Percentiles rank a stretch among this genome's conserved stretches.
These are phyloP conservation scores for Arctocebus calabarensis DNA, from an alignment of 2,797 vertebrate species.

Conservation along the genomic window DNA sequence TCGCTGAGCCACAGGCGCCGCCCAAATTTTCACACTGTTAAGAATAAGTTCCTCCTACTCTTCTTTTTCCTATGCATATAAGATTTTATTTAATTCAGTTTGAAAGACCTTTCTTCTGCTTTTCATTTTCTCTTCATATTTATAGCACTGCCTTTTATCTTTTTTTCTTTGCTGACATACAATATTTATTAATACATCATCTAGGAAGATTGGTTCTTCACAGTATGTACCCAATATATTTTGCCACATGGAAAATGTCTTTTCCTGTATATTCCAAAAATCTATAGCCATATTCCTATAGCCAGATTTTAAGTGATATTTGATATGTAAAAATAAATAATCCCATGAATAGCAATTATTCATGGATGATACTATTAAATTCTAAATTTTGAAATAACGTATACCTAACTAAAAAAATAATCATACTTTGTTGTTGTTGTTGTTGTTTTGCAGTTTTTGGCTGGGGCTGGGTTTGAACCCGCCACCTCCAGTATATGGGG, in stretches of 20 bases:
- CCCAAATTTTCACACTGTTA: no score
- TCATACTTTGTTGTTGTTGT: no score
- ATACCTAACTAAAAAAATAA: background rate
- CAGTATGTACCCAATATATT: background rate
- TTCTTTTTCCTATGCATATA: conserved; percentile 56
- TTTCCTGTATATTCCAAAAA: conserved; percentile 53
- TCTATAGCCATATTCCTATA: conserved; percentile 35
- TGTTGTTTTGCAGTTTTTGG: no score
- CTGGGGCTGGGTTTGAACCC: no score
- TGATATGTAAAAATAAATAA: conserved; percentile 38
- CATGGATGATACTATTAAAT: background rate
- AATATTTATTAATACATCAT: conserved; percentile 63
- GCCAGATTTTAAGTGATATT: background rate
- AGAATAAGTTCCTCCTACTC: conserved; percentile 51
- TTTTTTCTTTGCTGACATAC: conserved; percentile 67
- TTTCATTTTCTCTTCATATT: conserved; percentile 62
- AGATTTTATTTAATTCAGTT: conserved; percentile 69
- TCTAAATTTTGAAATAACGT: conserved; percentile 40
- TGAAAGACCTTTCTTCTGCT: conserved; percentile 58
- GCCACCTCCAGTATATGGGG: no score
- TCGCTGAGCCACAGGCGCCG: no score
- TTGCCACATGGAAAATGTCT: conserved; percentile 50
- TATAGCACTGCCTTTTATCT: conserved; percentile 56
- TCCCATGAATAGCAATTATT: background rate
- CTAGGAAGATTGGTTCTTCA: conserved; percentile 24